These are phyloP conservation scores for Hydropsyche betteni DNA, from an alignment of 2,888 invertebrate genomes.

Conservation along the genomic window DNA sequence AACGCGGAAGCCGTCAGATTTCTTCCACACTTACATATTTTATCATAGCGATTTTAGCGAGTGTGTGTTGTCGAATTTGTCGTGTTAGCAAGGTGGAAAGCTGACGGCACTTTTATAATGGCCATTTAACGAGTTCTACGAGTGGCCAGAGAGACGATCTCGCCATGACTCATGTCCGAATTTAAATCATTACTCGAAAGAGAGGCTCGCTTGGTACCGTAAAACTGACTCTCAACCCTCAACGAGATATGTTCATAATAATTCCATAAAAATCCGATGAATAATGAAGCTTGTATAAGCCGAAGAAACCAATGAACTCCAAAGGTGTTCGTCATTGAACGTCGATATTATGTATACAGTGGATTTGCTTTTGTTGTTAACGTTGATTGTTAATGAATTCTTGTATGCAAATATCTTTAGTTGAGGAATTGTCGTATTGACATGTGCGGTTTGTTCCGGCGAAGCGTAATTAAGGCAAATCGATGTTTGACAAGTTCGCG, in stretches of 20 bases:
- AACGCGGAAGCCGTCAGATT: background rate
- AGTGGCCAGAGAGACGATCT: slow-evolving; percentile 30
- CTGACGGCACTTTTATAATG: slow-evolving; percentile 40
- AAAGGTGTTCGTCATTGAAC: background rate
- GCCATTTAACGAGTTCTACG: slow-evolving; percentile 40
- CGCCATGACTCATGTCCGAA: slow-evolving; percentile 39
- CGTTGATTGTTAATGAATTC: too few species aligned
- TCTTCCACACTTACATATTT: background rate
- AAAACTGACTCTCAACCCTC: slow-evolving; percentile 13
- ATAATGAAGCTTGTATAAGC: background rate
- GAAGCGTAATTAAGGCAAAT: too few species aligned
- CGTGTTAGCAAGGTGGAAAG: slow-evolving; percentile 30
- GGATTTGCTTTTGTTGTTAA: too few species aligned
- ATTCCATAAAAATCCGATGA: background rate
- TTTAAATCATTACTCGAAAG: slow-evolving; percentile 40
- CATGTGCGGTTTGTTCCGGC: too few species aligned
- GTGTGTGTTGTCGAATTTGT: slow-evolving; percentile 29
- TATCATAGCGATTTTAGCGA: background rate
- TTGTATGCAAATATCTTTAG: too few species aligned
- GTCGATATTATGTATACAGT: too few species aligned
- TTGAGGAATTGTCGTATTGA: too few species aligned
- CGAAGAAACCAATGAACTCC: background rate
- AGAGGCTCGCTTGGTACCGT: slow-evolving; percentile 16
- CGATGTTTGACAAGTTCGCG: too few species aligned
- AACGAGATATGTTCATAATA: background rate